These are phyloP conservation scores for Aphelinus atriplicis DNA, from an alignment of 1,140 invertebrate species.

Conservation along the genomic window DNA sequence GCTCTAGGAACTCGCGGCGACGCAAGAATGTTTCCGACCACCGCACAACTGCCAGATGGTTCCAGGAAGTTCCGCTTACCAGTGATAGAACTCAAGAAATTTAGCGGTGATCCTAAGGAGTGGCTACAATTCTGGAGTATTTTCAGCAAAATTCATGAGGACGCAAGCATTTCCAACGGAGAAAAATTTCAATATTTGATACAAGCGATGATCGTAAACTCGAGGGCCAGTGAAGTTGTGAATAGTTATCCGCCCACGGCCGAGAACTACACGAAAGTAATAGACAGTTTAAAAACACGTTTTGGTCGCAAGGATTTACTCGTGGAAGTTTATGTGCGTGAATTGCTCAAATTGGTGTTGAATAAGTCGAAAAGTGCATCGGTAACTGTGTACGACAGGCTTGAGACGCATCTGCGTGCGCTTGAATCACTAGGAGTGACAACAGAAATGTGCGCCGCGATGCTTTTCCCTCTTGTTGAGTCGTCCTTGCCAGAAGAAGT, in stretches of 20 bases:
- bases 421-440: conserved; percentile 51
- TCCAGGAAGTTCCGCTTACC: conserved; percentile 41
- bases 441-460: conserved; percentile 49
- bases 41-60: no score
- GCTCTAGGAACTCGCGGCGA: no score
- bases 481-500: conserved; percentile 53
- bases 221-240: no score
- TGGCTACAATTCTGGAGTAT: conserved; percentile 57
- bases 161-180: conserved; percentile 44
- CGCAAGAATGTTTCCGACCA: background rate
- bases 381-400: conserved; percentile 47
- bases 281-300: conserved; percentile 34
- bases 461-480: conserved; percentile 53
- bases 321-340: conserved; percentile 48
- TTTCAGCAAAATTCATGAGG: conserved; percentile 55
- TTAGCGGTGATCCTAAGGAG: conserved; percentile 49
- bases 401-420: conserved; percentile 49
- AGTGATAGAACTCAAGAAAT: conserved; percentile 52
- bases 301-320: conserved; percentile 45
- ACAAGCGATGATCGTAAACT: conserved; percentile 35
- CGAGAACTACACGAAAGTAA: conserved; percentile 26
- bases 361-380: conserved; percentile 10
- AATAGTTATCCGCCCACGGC: conserved; percentile 40
- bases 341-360: conserved; percentile 45
- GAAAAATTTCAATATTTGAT: conserved; percentile 52